Evolutionary conservation across 2,113 vertebrate genomes (phyloP), one percentile per base, ranked within the genome.

Genomic region (Collichthys lucidus): DNA sequence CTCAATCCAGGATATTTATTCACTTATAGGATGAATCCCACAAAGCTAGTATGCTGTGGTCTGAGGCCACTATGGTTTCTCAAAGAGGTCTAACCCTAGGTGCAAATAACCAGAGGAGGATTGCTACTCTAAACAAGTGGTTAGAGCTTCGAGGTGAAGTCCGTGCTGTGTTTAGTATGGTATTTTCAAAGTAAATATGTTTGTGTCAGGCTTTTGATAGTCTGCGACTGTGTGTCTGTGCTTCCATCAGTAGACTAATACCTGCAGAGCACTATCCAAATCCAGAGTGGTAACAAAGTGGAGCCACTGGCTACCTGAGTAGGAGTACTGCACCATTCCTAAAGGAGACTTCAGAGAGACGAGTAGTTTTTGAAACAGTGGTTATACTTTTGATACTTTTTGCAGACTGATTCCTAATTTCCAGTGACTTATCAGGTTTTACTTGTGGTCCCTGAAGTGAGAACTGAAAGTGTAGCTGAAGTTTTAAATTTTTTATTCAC

Each of bases 1-100:
- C 56, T 20, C 40, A 65, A 60, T 75, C 59, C 15, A 65, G 15
- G 46, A 77, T 85, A 65, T 75, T 74, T 84, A 83, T 83, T 75
- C 55, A 84, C 40, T 24, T 64, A 77, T 29, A 31, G n/a, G 17
- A 4, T 74, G 73, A 79, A 42, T 44, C 40, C 77, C 68, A 84
- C 61, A 78, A 15, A 71, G 44, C 46, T 14, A 59, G 14, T 26
- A 81, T 60, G 35, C 74, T 80, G 74, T 77, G 53, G 31, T 67
- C 47, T 42, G 57, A 57, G 24, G 62, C 12, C 70, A 50, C 47
- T 52, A 17, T 42, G n/a, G 64, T 53, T 20, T 77, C 63, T 71
- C 44, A 64, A 80, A 75, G 63, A 67, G 42, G 75, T 70, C 19
- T 80, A 26, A 26, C 26, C 26, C 26, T 26, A 26, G 50, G 14